Conservation (phyloP, 2,113 vertebrate species). For the Grus americana region DNA sequence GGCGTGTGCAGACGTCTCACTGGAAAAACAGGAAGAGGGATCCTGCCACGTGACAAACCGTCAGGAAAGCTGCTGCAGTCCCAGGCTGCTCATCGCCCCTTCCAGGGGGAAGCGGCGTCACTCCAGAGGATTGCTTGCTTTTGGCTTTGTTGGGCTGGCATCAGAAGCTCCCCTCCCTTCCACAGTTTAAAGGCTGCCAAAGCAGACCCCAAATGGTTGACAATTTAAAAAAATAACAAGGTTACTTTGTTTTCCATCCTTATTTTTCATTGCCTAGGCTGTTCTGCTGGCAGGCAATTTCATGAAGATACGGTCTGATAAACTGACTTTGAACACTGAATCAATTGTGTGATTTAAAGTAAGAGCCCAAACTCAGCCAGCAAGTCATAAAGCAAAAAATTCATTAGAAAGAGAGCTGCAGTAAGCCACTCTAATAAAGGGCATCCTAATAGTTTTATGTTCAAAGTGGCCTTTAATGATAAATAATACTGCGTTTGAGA, state of each 20-base stretch:
- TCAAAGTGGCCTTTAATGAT: constrained; percentile 29
- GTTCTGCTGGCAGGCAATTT: constrained; percentile 53
- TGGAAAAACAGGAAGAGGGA: not conserved
- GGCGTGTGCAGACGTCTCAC: not conserved
- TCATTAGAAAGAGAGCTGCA: constrained; percentile 42
- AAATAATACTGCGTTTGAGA: constrained; percentile 8
- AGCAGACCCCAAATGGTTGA: not conserved
- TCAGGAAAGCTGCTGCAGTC: not conserved
- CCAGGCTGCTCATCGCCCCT: not conserved
- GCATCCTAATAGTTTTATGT: not conserved
- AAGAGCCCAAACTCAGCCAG: constrained; percentile 2
- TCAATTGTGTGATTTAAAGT: constrained; percentile 59
- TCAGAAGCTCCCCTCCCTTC: not conserved
- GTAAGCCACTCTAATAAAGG: constrained; percentile 28
- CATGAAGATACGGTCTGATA: constrained; percentile 45
- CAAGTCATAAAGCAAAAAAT: constrained; percentile 59
- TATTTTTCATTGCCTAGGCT: constrained; percentile 18
- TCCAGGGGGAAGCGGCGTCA: not conserved
- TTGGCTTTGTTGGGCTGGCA: not conserved
- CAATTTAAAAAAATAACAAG: not conserved
- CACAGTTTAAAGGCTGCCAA: not conserved
- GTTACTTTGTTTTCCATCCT: constrained; percentile 38
- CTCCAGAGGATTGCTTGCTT: not conserved
- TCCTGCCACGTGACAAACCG: rapidly evolving
- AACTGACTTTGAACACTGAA: constrained; percentile 59